Base-by-base conservation (phyloP, 2,888 invertebrate species). In the Agrotis segetum region DNA sequence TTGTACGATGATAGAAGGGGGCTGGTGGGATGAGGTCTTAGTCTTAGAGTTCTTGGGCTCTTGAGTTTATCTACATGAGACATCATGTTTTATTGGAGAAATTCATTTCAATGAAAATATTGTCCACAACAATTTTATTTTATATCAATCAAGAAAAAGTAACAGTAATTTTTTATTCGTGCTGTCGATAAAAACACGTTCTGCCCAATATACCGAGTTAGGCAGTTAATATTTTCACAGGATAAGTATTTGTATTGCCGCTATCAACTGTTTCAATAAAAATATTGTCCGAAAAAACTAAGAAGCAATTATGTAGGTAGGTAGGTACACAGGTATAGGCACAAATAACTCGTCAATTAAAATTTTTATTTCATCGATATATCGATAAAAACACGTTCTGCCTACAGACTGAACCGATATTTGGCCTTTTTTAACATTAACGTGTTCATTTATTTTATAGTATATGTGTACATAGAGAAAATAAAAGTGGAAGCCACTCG, bases 311-410 rank as follows among this genome's bases (percentile, higher is more conserved):
- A n/a, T n/a, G n/a, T n/a, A n/a, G n/a, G n/a, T n/a, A n/a, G n/a
- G n/a, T n/a, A n/a, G n/a, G 13, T 21, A 47, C 9, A 50, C 19
- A 40, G 24, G 29, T 6, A 50, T 19, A 40, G 24, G 44, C 52
- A 59, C 5, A 67, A 47, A 53, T n/a, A 53, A 67, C 40, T 49
- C 13, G 24, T 29, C 14, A 29, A 61, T 56, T 5, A 21, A 49
- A 34, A 49, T 49, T 60, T 67, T 46, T 69, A 77, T 76, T 71
- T n/a, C n/a, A n/a, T n/a, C n/a, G n/a, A n/a, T n/a, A n/a, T n/a
- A n/a, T 53, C 44, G 7, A 21, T 62, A 44, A 70, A 58, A 77
- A 29, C 19, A 44, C 3, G 13, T 16, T n/a, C 9, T 24, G 3
- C 49, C 4, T 44, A 34, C 14, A 53, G 21, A n/a, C 11, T 68